Evolutionary conservation across 2,888 invertebrate genomes (phyloP).

Genomic region (Nomada ruficornis): DNA sequence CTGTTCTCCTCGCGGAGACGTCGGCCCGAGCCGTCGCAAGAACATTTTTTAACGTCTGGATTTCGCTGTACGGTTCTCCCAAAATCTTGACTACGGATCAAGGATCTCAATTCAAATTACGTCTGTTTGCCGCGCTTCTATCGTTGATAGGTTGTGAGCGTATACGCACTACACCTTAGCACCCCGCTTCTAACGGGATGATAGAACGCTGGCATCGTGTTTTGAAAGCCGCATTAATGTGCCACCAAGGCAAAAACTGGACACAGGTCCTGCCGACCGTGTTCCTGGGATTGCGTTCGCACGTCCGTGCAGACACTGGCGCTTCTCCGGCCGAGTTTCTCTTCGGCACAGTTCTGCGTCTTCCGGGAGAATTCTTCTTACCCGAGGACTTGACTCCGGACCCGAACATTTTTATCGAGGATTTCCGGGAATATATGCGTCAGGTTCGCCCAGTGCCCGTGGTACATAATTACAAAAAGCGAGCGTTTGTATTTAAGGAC

Average conservation of each 20-base stretch:
- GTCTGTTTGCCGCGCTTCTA: not conserved
- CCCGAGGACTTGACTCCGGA: not conserved
- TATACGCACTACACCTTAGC: not conserved
- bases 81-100: not conserved
- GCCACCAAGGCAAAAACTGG: not conserved
- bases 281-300: not conserved
- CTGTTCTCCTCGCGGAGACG: no score
- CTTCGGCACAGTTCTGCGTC: not conserved
- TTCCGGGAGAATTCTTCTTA: not conserved
- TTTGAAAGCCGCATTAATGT: not conserved
- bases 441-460: conserved; percentile 9
- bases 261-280: not conserved
- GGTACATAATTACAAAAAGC: not conserved
- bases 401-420: conserved; percentile 5
- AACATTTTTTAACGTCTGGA: no score
- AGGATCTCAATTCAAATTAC: not conserved
- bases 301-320: not conserved
- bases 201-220: not conserved
- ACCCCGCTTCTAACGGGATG: not conserved
- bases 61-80: no score
- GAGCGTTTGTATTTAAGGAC: no score
- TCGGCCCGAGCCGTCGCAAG: no score
- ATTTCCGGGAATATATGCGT: conserved; percentile 29
- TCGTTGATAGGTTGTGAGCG: not conserved
- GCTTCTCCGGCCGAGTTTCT: not conserved